These are phyloP conservation scores for Ellobius talpinus DNA, from an alignment of 2,113 vertebrate species.

Conservation along the genomic window DNA sequence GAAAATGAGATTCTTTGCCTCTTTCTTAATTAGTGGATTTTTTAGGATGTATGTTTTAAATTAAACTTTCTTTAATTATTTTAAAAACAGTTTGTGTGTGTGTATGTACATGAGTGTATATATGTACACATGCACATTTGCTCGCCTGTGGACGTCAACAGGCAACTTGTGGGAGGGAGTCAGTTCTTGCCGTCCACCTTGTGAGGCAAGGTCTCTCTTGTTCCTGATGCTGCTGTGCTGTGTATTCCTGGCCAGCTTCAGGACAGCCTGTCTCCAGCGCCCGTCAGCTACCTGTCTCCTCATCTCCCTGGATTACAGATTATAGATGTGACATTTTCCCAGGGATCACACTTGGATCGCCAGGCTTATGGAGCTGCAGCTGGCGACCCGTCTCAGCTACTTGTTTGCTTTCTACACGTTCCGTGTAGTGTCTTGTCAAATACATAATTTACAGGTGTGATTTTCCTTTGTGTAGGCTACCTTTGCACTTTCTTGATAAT, in stretches of 20 bases:
- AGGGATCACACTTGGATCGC: neutral
- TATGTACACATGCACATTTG: no score
- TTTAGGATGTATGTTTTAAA: neutral
- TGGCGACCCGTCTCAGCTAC: neutral
- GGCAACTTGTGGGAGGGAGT: neutral
- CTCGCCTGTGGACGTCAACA: neutral
- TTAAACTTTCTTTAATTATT: neutral
- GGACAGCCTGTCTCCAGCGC: neutral
- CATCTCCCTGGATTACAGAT: neutral
- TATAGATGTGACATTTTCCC: neutral
- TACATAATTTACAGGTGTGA: neutral
- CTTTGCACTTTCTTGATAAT: neutral
- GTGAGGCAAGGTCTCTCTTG: neutral
- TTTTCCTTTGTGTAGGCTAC: neutral
- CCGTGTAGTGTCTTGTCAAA: neutral
- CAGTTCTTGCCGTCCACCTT: neutral
- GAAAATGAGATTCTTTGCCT: slow-evolving; percentile 32
- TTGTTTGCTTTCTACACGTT: neutral
- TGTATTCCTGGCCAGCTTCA: neutral
- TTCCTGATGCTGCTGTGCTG: neutral
- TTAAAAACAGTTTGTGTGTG: neutral
- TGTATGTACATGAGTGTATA: neutral
- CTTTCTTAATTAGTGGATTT: neutral
- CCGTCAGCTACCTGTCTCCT: neutral
- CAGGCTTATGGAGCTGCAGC: neutral